Base-by-base conservation (phyloP, 2,113 vertebrate species). In the Podarcis muralis region DNA sequence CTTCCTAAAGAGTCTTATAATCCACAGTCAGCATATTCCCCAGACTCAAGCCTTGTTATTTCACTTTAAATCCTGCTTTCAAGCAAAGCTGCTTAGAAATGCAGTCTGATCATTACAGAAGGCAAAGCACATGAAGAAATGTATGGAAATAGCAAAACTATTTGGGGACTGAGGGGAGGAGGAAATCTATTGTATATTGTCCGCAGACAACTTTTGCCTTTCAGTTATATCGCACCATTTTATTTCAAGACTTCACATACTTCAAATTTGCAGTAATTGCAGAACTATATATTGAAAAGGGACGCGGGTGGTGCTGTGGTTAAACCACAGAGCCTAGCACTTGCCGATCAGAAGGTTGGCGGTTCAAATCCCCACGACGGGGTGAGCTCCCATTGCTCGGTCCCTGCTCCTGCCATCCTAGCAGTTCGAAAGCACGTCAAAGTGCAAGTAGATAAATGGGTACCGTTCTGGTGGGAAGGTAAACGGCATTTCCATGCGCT, bases 1-100 rank as follows among this genome's bases (percentile, higher is more conserved):
- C 66, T 84, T 84, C 43, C 18, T 72, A 71, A 84, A 32, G 7
- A 18, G 37, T 18, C 8, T 35, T 79, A 59, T 57, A 57, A 57
- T 57, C 48, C 16, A 18, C 43, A 84, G 83, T 84, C 30, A 57
- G n/a, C 43, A 74, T 57, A 74, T 72, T 57, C 69, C 68, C 68
- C 66, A 84, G 30, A 18, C 68, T 4, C 7, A 11, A 53, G 43
- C 6, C 30, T 57, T 84, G n/a, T 84, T 84, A 57, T 84, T 74
- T 30, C 30, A 32, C 48, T 25, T 72, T 35, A 84, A 74, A 74
- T 32, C 30, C 68, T 57, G n/a, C 43, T 74, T 57, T 72, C 12
- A 23, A 74, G 43, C 30, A 84, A 59, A 84, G 40, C 40, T 84
- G 30, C 68, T 74, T 84, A 72, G 69, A 84, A 74, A 84, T n/a